A percentile compares a stretch with the other conserved stretches of the same genome.
These are phyloP conservation scores for Acanthochromis polyacanthus DNA, from an alignment of 2,113 vertebrate species.

Conservation along the genomic window DNA sequence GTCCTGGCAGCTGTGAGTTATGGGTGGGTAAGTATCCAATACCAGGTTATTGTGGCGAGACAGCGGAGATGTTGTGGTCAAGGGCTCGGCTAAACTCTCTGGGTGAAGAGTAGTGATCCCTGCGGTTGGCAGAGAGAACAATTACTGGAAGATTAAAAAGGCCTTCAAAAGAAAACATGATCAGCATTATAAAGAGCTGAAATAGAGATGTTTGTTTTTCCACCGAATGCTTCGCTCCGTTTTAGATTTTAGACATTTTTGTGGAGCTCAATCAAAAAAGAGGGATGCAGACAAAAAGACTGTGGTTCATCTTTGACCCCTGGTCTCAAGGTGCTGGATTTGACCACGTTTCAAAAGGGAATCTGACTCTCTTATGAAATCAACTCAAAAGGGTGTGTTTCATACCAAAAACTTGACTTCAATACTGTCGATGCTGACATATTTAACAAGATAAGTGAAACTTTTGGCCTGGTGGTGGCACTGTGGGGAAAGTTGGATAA, in stretches of 20 bases:
- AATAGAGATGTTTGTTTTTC: conserved; percentile 82
- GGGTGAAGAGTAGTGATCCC: conserved; percentile 72
- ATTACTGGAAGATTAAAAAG: conserved; percentile 81
- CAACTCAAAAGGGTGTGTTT: conserved; percentile 62
- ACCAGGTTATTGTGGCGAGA: conserved; percentile 80
- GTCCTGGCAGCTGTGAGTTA: conserved; percentile 60
- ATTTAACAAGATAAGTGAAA: not conserved
- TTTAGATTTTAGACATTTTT: conserved; percentile 78
- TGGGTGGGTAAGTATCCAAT: conserved; percentile 57
- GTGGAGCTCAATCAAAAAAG: conserved; percentile 65
- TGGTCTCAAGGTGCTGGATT: conserved; percentile 70
- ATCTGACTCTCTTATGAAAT: conserved; percentile 60
- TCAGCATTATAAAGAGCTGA: conserved; percentile 67
- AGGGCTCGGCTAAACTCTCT: conserved; percentile 65
- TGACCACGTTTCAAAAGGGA: conserved; percentile 39
- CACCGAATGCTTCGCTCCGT: conserved; percentile 55
- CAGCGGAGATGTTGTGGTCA: conserved; percentile 79
- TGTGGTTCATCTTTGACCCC: conserved; percentile 77
- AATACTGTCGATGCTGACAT: conserved; percentile 1
- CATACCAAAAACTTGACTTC: conserved; percentile 33
- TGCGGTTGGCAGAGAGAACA: conserved; percentile 74
- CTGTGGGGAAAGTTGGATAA: not conserved
- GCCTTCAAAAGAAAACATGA: conserved; percentile 61
- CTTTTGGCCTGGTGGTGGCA: not conserved
- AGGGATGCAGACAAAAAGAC: conserved; percentile 66